phyloP scores from a whole-genome alignment of 2,888 invertebrate species.

The Cremastobaeus sp. region DNA sequence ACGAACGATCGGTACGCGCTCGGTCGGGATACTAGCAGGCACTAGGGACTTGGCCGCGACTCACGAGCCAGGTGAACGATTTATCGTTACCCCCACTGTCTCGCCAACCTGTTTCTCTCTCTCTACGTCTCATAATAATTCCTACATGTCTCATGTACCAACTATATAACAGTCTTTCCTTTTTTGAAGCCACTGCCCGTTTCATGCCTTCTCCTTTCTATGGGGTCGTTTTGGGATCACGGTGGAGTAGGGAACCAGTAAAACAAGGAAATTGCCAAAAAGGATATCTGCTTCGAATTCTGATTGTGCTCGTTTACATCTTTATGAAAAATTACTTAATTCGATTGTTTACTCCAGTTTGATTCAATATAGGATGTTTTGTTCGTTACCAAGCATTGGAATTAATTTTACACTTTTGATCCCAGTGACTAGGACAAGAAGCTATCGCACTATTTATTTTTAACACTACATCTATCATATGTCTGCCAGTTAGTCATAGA shows the following conservation, averaged over 20 bases:
- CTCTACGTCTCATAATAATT: slow-evolving; percentile 40
- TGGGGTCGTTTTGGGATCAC: not conserved
- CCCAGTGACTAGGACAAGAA: no score
- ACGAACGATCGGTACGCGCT: slow-evolving; percentile 70
- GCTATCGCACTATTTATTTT: no score
- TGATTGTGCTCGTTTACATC: no score
- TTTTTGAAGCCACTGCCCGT: slow-evolving; percentile 6
- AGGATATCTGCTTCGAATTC: no score
- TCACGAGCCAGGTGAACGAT: slow-evolving; percentile 75
- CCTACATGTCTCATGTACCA: slow-evolving; percentile 33
- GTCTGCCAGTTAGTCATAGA: no score
- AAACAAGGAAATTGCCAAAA: slow-evolving; percentile 21
- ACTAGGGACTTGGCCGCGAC: slow-evolving; percentile 53
- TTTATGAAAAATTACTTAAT: no score
- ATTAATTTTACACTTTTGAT: no score
- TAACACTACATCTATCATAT: no score
- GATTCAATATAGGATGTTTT: no score
- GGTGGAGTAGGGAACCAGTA: slow-evolving; percentile 2
- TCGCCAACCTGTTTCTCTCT: slow-evolving; percentile 35
- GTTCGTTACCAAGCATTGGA: no score
- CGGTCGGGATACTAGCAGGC: slow-evolving; percentile 71
- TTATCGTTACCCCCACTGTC: slow-evolving; percentile 73
- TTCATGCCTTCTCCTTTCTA: slow-evolving; percentile 23
- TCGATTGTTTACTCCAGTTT: no score
- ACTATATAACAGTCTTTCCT: slow-evolving; percentile 41